phyloP scores from a whole-genome alignment of 1,140 invertebrate genomes.

The Helicoverpa armigera region DNA sequence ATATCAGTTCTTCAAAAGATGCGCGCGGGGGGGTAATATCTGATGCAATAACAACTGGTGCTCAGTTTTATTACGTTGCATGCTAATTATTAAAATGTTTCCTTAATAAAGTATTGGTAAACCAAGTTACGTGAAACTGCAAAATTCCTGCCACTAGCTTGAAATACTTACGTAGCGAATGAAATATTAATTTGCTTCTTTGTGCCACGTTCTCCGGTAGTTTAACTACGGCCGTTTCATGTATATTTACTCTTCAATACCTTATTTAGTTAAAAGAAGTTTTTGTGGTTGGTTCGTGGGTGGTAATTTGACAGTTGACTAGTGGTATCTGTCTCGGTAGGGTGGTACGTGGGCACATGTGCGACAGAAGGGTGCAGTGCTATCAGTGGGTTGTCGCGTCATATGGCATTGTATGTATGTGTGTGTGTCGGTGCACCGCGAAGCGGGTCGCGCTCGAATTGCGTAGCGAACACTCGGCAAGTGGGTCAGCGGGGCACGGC shows the following conservation, averaged over 20 bases:
- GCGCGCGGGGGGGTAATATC: no score
- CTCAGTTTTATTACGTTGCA: no score
- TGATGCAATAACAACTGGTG: no score
- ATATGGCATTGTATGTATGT: slow-evolving; percentile 7
- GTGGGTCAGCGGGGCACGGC: slow-evolving; percentile 81
- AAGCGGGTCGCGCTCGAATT: slow-evolving; percentile 81
- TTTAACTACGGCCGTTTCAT: background rate
- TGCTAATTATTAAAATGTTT: no score
- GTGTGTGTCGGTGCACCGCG: slow-evolving; percentile 63
- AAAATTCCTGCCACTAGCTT: background rate
- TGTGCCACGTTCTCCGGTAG: background rate
- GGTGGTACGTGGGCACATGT: slow-evolving; percentile 27
- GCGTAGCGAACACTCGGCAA: slow-evolving; percentile 82
- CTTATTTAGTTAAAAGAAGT: background rate
- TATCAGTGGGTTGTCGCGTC: slow-evolving; percentile 22
- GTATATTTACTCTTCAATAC: background rate
- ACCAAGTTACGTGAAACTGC: slow-evolving; percentile 9
- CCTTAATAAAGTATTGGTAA: background rate
- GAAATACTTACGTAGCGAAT: background rate
- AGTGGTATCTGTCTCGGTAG: background rate
- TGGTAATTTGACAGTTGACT: slow-evolving; percentile 32
- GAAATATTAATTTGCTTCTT: background rate
- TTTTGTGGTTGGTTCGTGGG: slow-evolving; percentile 24
- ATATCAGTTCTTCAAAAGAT: no score
- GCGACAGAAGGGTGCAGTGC: slow-evolving; percentile 15